Percentiles rank a stretch among this genome's conserved stretches.
These are phyloP conservation scores for Nephrotoma flavescens DNA, from an alignment of 2,888 invertebrate genomes.

Conservation along the genomic window DNA sequence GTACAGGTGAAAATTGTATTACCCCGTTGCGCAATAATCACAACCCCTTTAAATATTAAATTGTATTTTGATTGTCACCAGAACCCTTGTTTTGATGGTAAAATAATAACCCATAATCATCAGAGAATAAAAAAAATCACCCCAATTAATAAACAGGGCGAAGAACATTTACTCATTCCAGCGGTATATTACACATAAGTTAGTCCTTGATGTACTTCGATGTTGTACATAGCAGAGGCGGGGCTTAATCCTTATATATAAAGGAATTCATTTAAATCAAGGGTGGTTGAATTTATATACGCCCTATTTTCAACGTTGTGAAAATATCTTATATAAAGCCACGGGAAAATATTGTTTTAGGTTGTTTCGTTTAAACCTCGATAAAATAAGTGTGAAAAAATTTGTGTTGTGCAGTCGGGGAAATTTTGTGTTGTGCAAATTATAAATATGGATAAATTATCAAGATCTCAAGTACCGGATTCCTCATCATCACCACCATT, in stretches of 20 bases:
- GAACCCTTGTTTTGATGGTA: not conserved
- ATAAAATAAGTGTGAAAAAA: not conserved
- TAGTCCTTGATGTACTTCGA: too few relatives aligned
- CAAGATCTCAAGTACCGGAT: conserved; percentile 49
- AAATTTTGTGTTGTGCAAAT: not conserved
- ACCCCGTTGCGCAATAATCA: not conserved
- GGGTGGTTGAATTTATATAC: not conserved
- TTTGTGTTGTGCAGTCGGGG: not conserved
- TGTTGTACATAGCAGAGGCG: not conserved
- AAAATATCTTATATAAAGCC: not conserved
- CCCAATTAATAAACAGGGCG: not conserved
- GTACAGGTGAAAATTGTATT: not conserved
- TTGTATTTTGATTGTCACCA: not conserved
- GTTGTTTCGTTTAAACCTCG: not conserved
- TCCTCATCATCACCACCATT: conserved; percentile 54
- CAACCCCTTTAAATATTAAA: not conserved
- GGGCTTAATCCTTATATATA: not conserved
- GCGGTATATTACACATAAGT: not conserved
- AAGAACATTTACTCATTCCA: not conserved
- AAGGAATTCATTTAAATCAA: not conserved
- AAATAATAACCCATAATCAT: not conserved
- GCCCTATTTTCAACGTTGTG: not conserved
- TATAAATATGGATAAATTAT: conserved; percentile 19
- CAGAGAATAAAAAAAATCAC: not conserved
- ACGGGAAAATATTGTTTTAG: not conserved